phyloP scores from a whole-genome alignment of 2,888 invertebrate species.

The Xanthorhoe spadicearia region DNA sequence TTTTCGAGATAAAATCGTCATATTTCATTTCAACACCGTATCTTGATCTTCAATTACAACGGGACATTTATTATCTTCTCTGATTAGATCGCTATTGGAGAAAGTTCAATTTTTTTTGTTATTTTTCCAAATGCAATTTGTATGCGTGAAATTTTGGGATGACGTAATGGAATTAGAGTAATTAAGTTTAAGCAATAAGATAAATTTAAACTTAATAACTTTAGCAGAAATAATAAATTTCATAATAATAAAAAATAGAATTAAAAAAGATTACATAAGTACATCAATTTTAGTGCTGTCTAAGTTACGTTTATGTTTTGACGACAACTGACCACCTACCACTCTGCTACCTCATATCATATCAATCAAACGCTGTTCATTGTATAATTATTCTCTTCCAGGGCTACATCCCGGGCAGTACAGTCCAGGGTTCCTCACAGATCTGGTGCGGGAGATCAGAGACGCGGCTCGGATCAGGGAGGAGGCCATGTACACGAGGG shows the following conservation, averaged over 20 bases:
- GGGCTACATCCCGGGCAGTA: constrained; percentile 79
- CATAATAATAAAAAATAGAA: too few species aligned
- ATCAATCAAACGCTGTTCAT: too few species aligned
- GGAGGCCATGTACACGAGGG: constrained; percentile 87
- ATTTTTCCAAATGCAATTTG: neutral
- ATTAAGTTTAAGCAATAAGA: neutral
- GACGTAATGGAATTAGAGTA: neutral
- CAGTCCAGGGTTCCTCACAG: constrained; percentile 89
- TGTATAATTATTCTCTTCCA: constrained; percentile 48
- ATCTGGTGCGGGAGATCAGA: constrained; percentile 89
- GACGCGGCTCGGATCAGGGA: constrained; percentile 89
- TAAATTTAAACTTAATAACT: too few species aligned
- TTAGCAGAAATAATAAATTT: too few species aligned
- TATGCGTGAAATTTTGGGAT: constrained; percentile 6
- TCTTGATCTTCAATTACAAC: constrained; percentile 12
- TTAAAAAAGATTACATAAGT: too few species aligned
- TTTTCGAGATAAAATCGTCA: constrained; percentile 6
- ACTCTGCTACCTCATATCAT: too few species aligned
- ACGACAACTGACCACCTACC: too few species aligned
- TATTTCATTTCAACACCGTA: constrained; percentile 10
- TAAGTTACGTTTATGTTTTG: too few species aligned
- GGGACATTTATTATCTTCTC: constrained; percentile 5
- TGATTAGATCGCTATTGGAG: constrained; percentile 13
- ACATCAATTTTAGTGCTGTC: too few species aligned
- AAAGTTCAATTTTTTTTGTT: constrained; percentile 9